Percentiles rank a stretch among this genome's conserved stretches.
Evolutionary conservation across 1,140 invertebrate genomes (phyloP).

Genomic region (Thaumetopoea pityocampa): DNA sequence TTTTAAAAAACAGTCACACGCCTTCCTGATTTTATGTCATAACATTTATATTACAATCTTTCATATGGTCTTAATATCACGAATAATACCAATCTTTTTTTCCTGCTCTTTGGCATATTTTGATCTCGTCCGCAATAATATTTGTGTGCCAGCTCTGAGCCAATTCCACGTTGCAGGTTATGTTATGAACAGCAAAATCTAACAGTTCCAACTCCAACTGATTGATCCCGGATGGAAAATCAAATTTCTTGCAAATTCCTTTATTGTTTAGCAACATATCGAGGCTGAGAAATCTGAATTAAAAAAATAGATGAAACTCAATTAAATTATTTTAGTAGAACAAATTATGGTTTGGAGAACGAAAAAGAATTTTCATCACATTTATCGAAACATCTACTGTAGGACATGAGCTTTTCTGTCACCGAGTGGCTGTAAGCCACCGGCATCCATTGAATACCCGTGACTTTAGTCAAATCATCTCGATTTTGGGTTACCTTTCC

Average conservation of each 20-base stretch:
- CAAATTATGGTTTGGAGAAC: no score
- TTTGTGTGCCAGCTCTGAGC: constrained; percentile 31
- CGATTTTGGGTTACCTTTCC: no score
- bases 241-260: constrained; percentile 39
- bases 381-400: no score
- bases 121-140: constrained; percentile 1
- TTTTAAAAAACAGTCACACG: background rate
- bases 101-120: constrained; percentile 13
- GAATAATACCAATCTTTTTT: constrained; percentile 23
- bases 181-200: constrained; percentile 19
- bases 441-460: no score
- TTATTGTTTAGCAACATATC: constrained; percentile 36
- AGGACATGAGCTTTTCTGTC: no score
- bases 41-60: constrained; percentile 11
- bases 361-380: no score
- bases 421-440: no score
- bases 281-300: constrained; percentile 35
- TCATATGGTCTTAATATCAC: constrained; percentile 11
- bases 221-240: constrained; percentile 33
- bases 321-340: background rate
- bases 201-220: constrained; percentile 28
- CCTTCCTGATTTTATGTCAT: constrained; percentile 8
- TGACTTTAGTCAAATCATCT: no score
- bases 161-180: constrained; percentile 26
- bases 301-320: constrained; percentile 10